These are phyloP conservation scores for Sciurus carolinensis DNA, from an alignment of 2,797 vertebrate species.

Conservation along the genomic window DNA sequence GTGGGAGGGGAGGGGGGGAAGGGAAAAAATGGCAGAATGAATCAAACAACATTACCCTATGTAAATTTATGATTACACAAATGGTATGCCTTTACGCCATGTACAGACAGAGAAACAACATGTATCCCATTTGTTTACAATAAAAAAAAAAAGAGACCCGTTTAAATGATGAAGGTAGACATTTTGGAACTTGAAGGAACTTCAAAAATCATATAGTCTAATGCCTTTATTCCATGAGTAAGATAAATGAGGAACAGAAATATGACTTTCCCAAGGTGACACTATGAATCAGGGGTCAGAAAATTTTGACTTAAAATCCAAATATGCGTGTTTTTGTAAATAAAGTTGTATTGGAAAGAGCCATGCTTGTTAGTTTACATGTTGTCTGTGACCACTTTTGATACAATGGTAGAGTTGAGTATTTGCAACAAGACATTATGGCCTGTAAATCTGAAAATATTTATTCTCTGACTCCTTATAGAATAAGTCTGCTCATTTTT, in stretches of 20 bases:
- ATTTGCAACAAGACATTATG: neutral
- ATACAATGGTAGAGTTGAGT: neutral
- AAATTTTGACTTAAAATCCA: neutral
- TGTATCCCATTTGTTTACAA: too few relatives aligned
- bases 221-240: neutral
- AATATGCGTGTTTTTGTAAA: neutral
- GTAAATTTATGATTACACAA: too few relatives aligned
- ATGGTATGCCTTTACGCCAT: too few relatives aligned
- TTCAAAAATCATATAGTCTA: constrained; percentile 1
- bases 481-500: neutral
- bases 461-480: neutral
- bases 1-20: too few relatives aligned
- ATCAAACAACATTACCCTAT: too few relatives aligned
- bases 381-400: neutral
- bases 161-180: constrained; percentile 25
- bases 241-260: neutral
- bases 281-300: neutral
- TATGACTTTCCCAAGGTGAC: neutral
- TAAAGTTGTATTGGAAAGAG: constrained; percentile 19
- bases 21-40: too few relatives aligned
- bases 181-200: constrained; percentile 5
- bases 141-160: neutral
- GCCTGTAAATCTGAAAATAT: neutral
- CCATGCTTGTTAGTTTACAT: neutral
- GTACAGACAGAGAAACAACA: too few relatives aligned